A percentile compares a stretch with the other conserved stretches of the same genome.
Evolutionary conservation across 2,113 vertebrate genomes (phyloP).

Genomic region (Corydoras maculifer): DNA sequence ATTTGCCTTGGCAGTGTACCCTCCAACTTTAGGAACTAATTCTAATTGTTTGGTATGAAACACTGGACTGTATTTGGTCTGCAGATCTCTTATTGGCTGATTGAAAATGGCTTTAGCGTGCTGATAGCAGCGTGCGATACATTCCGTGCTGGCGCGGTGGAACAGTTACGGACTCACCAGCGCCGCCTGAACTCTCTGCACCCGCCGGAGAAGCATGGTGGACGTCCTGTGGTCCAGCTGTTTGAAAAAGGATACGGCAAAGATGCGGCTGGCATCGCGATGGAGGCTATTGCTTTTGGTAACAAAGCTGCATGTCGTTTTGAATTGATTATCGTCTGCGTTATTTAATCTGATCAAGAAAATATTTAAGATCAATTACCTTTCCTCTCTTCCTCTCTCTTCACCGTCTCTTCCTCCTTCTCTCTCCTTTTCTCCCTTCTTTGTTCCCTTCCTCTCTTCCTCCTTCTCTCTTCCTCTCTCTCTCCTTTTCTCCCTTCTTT

Average conservation of each 20-base stretch:
- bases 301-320: neutral
- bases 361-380: no score
- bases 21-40: no score
- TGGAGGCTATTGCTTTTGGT: slow-evolving; percentile 96
- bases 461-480: no score
- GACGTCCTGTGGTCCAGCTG: slow-evolving; percentile 80
- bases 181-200: slow-evolving; percentile 85
- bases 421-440: no score
- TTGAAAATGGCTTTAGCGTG: slow-evolving; percentile 91
- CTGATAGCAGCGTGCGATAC: slow-evolving; percentile 96
- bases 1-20: no score
- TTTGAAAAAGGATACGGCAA: slow-evolving; percentile 98
- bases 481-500: no score
- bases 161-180: slow-evolving; percentile 94
- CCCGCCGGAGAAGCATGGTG: slow-evolving; percentile 76
- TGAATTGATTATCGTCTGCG: no score
- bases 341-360: no score
- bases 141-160: slow-evolving; percentile 90
- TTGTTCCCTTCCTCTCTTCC: no score
- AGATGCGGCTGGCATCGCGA: slow-evolving; percentile 92
- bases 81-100: slow-evolving; percentile 95
- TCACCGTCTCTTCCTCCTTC: no score
- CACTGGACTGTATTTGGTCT: neutral
- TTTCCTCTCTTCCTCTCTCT: no score
- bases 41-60: neutral